Conservation (phyloP, 2,888 invertebrate species). For the Erannis defoliaria region DNA sequence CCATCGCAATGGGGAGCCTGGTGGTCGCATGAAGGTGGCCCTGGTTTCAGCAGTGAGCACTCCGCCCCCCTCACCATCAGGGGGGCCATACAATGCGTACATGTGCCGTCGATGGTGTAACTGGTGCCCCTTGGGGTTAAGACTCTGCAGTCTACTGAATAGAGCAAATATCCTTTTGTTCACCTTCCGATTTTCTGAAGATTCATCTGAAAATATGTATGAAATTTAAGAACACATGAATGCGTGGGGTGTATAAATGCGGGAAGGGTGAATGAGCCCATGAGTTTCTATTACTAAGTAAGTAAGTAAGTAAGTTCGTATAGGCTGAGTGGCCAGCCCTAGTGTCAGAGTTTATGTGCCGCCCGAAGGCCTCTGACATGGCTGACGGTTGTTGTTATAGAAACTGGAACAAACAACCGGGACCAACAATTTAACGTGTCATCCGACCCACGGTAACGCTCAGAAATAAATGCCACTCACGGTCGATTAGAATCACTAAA, state of each 20-base stretch:
- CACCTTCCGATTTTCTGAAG: slow-evolving; percentile 60
- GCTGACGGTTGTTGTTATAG: too few relatives aligned
- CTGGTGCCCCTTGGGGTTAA: slow-evolving; percentile 78
- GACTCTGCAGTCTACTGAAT: slow-evolving; percentile 78
- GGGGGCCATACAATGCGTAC: slow-evolving; percentile 74
- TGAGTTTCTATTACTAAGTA: too few relatives aligned
- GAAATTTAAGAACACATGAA: slow-evolving; percentile 1
- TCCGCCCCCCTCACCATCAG: slow-evolving; percentile 65
- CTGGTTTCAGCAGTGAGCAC: slow-evolving; percentile 77
- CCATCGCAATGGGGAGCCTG: slow-evolving; percentile 81
- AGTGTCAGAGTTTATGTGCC: too few relatives aligned
- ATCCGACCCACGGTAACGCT: too few relatives aligned
- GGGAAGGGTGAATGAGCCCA: background rate
- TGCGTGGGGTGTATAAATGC: too few relatives aligned
- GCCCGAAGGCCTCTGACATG: too few relatives aligned
- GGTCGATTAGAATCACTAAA: too few relatives aligned
- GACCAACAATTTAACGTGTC: too few relatives aligned
- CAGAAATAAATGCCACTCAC: too few relatives aligned
- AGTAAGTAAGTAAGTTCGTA: too few relatives aligned
- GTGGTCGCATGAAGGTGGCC: slow-evolving; percentile 74
- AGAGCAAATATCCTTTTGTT: slow-evolving; percentile 78
- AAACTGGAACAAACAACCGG: too few relatives aligned
- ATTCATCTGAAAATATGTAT: slow-evolving; percentile 57
- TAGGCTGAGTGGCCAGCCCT: too few relatives aligned
- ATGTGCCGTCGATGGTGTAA: slow-evolving; percentile 76